A percentile compares a stretch with the other conserved stretches of the same genome.
Conservation (phyloP, 1,140 invertebrate genomes). For the Sycophaga agraensis region DNA sequence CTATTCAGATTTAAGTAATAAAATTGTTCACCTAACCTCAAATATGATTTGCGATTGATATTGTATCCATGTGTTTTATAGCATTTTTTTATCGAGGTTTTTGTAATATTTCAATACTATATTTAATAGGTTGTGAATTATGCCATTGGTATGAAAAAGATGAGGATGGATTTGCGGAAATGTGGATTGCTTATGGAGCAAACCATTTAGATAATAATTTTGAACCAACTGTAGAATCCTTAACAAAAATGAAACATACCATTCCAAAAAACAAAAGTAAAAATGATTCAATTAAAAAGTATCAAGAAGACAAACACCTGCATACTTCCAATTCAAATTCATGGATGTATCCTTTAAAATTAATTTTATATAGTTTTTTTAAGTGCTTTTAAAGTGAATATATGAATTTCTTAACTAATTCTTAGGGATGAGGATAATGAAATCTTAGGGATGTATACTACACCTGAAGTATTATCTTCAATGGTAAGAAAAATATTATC, state of each 20-base stretch:
- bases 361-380: neutral
- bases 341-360: slow-evolving; percentile 40
- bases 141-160: slow-evolving; percentile 43
- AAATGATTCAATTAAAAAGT: slow-evolving; percentile 5
- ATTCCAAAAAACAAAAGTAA: slow-evolving; percentile 21
- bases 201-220: slow-evolving; percentile 37
- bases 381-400: neutral
- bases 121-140: slow-evolving; percentile 47
- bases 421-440: slow-evolving; percentile 40
- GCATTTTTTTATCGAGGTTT: too few relatives aligned
- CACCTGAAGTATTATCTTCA: slow-evolving; percentile 16
- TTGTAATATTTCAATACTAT: too few relatives aligned
- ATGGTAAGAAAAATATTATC: slow-evolving; percentile 39
- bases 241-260: slow-evolving; percentile 43
- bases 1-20: too few relatives aligned
- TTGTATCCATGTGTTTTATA: too few relatives aligned
- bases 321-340: neutral
- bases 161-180: slow-evolving; percentile 51
- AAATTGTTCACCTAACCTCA: too few relatives aligned
- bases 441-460: slow-evolving; percentile 44
- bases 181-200: slow-evolving; percentile 50
- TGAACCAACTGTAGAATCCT: slow-evolving; percentile 41
- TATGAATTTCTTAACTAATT: slow-evolving; percentile 25
- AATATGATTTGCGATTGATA: too few relatives aligned
- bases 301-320: slow-evolving; percentile 15